Conservation (phyloP, 2,797 vertebrate genomes). For the Danionella dracula region DNA sequence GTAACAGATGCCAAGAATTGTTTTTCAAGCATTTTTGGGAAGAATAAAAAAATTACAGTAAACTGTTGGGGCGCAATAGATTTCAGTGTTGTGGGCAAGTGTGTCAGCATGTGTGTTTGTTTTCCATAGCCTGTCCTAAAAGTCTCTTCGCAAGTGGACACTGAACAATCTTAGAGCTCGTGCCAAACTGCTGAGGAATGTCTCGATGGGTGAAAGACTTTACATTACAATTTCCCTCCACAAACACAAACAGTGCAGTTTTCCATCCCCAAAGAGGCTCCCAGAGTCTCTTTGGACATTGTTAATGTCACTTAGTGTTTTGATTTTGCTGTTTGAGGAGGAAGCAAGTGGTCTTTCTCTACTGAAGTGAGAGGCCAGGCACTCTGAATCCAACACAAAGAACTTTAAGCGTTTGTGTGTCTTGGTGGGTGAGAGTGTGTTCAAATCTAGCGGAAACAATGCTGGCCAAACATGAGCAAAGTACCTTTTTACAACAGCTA, state of each 20-base stretch:
- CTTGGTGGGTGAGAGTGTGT: constrained; percentile 26
- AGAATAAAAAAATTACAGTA: constrained; percentile 29
- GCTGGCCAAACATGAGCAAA: constrained; percentile 37
- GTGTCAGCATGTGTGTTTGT: constrained; percentile 9
- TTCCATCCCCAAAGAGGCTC: constrained; percentile 14
- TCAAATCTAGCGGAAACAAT: constrained; percentile 36
- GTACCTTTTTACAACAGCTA: constrained; percentile 58
- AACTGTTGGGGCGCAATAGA: constrained; percentile 2
- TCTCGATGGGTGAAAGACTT: constrained; percentile 12
- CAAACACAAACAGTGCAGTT: constrained; percentile 34
- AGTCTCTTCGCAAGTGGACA: constrained; percentile 25
- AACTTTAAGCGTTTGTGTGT: constrained; percentile 31
- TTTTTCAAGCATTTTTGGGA: constrained; percentile 13
- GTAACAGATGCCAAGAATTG: constrained; percentile 16
- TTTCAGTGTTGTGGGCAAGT: neutral
- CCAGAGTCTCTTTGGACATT: constrained; percentile 21
- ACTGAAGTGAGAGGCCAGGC: constrained; percentile 35
- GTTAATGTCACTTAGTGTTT: constrained; percentile 17
- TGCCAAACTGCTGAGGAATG: constrained; percentile 38
- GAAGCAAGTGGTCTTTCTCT: constrained; percentile 20
- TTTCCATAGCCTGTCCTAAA: constrained; percentile 18
- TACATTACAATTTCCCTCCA: constrained; percentile 20
- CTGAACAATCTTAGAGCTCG: constrained; percentile 7
- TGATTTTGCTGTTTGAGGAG: constrained; percentile 18
- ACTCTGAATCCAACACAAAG: constrained; percentile 26